Evolutionary conservation across 2,888 invertebrate genomes (phyloP).

Genomic region (Nephrotoma flavescens): DNA sequence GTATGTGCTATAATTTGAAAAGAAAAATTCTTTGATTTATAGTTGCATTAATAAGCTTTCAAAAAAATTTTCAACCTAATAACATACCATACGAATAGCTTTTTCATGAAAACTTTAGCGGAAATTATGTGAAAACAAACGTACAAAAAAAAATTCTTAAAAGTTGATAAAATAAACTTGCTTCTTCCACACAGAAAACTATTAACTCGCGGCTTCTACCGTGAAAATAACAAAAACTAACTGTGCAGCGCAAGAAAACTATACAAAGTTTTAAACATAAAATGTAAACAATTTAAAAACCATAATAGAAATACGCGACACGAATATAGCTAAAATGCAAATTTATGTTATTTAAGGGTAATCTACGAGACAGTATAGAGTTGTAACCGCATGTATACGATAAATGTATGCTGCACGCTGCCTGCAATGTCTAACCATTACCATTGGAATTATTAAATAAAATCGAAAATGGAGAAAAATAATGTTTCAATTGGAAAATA

Average conservation of each 20-base stretch:
- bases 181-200: background rate
- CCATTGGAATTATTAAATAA: background rate
- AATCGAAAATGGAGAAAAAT: background rate
- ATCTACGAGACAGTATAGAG: background rate
- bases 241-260: background rate
- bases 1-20: no score
- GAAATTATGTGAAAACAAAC: no score
- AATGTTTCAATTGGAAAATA: background rate
- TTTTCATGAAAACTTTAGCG: no score
- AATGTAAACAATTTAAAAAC: background rate
- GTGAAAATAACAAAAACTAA: background rate
- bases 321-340: background rate
- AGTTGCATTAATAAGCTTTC: no score
- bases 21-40: no score
- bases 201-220: background rate
- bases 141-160: no score
- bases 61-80: no score
- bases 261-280: background rate
- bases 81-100: no score
- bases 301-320: background rate
- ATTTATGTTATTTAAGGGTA: background rate
- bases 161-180: no score
- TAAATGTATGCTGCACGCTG: background rate
- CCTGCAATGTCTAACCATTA: background rate
- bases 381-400: background rate